Evolutionary conservation across 2,797 vertebrate species (phyloP).

Genomic region (Fratercula arctica): DNA sequence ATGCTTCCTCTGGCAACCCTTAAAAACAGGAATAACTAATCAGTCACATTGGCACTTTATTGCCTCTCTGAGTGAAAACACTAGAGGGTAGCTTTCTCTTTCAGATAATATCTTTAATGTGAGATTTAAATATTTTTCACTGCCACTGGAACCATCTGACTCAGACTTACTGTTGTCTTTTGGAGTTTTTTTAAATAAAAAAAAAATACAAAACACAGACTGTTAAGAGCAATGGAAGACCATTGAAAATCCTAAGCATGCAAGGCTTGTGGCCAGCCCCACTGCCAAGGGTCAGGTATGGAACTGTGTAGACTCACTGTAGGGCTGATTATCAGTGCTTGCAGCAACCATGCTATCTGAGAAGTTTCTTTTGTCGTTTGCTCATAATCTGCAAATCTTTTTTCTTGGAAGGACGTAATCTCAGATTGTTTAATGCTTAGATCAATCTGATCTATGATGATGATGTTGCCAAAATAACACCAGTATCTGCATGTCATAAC

Average conservation of each 20-base stretch:
- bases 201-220: background rate
- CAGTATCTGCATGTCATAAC: background rate
- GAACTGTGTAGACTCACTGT: background rate
- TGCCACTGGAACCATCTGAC: background rate
- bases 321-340: background rate
- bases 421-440: background rate
- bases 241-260: background rate
- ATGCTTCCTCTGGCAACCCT: conserved; percentile 94
- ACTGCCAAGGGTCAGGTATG: background rate
- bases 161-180: background rate
- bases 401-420: background rate
- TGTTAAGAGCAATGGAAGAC: background rate
- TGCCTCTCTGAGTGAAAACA: conserved; percentile 31
- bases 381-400: background rate
- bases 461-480: background rate
- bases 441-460: background rate
- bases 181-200: background rate
- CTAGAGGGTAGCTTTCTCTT: background rate
- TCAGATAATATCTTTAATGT: background rate
- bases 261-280: background rate
- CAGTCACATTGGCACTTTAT: conserved; percentile 1
- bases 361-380: background rate
- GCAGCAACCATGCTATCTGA: background rate
- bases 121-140: background rate
- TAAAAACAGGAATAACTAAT: conserved; percentile 60